Base-by-base conservation (phyloP, 2,797 vertebrate species). In the Dicrostonyx torquatus region DNA sequence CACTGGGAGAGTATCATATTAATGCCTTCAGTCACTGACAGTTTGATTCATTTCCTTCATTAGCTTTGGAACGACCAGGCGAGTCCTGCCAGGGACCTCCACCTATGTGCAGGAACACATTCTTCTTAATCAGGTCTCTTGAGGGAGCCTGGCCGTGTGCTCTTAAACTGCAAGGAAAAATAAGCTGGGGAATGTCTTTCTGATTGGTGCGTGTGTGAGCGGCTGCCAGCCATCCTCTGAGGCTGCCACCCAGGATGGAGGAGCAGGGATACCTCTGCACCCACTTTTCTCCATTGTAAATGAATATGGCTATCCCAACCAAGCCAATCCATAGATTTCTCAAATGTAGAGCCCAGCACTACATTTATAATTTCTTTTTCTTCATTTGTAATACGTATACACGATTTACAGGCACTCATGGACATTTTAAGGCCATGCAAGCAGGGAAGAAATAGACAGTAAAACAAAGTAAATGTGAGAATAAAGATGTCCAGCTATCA, bases 341-440 rank as follows among this genome's bases (percentile, higher is more conserved):
- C 66, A 87, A 97, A 91, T 64, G 40, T 75, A 97, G 83, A 83
- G 83, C n/a, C 73, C 5, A 87, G n/a, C 5, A 11, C 78, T 87
- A 55, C 50, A 78, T 96, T 94, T 70, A 37, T 31, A 48, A 29
- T 45, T 75, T 94, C 92, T 9, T 94, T 78, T 95, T 50, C 73
- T 97, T 97, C 43, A 94, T 53, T 34, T 68, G 34, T 66, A 75
- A 64, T 43, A 93, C 13, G 10, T 70, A 34, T 80, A 95, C 73
- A 60, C 89, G 77, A 37, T 89, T 97, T 2, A 0, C 68, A 89
- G 84, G 48, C 45, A 94, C 72, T 95, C 91, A 82, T 12, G 79
- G 76, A n/a, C 82, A 68, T 92, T 97, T 96, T 94, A 95, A 91
- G 94, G 95, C 60, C 80, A 83, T 84, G 94, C 95, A 77, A 29